Conservation (phyloP, 2,888 invertebrate species). For the Protonemura montana region DNA sequence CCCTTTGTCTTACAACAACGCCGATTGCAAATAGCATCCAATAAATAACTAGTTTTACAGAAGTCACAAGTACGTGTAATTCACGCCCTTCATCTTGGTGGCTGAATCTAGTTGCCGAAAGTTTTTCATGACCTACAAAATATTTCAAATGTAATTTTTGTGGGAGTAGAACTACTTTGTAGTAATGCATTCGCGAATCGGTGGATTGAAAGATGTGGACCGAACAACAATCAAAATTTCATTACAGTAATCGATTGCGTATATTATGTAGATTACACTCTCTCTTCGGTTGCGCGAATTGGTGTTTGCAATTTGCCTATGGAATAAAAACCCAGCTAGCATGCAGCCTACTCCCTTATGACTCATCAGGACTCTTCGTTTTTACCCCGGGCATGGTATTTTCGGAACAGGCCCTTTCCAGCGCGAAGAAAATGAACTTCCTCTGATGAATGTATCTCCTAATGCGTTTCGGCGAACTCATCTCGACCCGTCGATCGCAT, state of each 20-base stretch:
- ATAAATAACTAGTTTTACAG: not conserved
- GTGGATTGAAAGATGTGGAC: not conserved
- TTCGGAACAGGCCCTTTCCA: not conserved
- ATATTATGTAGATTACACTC: not conserved
- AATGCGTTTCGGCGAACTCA: not conserved
- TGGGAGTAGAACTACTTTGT: not conserved
- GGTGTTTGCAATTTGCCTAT: not conserved
- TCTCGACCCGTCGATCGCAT: not conserved
- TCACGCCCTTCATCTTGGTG: not conserved
- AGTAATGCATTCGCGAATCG: not conserved
- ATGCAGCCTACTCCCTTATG: not conserved
- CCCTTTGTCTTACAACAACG: not conserved
- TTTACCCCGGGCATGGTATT: not conserved
- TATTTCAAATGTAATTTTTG: constrained; percentile 20
- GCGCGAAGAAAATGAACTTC: not conserved
- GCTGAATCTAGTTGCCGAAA: not conserved
- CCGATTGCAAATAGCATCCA: not conserved
- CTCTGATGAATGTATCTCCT: not conserved
- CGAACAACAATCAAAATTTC: not conserved
- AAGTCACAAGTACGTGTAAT: not conserved
- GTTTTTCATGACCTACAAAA: constrained; percentile 35
- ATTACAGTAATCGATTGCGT: constrained; percentile 18
- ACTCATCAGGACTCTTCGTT: not conserved
- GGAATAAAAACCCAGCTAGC: not conserved
- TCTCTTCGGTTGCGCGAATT: not conserved